Evolutionary conservation across 1,140 invertebrate genomes (phyloP).

Genomic region (Polypedilum pembai): DNA sequence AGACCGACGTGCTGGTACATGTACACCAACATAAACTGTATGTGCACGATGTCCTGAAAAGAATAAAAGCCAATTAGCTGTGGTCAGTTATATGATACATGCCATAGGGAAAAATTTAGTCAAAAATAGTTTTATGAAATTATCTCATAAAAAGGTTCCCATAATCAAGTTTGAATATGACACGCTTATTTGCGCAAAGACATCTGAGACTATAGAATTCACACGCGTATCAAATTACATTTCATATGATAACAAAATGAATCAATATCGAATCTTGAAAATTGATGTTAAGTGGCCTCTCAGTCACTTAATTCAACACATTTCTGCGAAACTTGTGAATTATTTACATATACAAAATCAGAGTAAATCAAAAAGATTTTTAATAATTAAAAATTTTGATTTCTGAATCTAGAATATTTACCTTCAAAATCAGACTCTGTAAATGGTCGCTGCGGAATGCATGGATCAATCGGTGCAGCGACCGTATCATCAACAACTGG

Average conservation of each 20-base stretch:
- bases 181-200: neutral
- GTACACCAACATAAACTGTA: constrained; percentile 81
- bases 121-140: no score
- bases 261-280: constrained; percentile 29
- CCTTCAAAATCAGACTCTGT: constrained; percentile 3
- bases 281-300: neutral
- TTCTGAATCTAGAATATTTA: constrained; percentile 21
- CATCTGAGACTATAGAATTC: neutral
- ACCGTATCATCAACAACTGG: constrained; percentile 28
- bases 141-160: no score
- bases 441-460: constrained; percentile 21
- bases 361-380: no score
- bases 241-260: constrained; percentile 32
- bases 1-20: constrained; percentile 66
- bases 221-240: neutral
- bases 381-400: no score
- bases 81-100: no score
- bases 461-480: constrained; percentile 30
- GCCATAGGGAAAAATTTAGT: no score
- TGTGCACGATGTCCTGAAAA: constrained; percentile 74
- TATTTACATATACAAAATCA: no score
- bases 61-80: neutral
- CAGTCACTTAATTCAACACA: no score
- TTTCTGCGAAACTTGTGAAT: no score
- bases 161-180: neutral